A percentile compares a stretch with the other conserved stretches of the same genome.
Evolutionary conservation across 2,797 vertebrate genomes (phyloP).

Genomic region (Tinamus major): DNA sequence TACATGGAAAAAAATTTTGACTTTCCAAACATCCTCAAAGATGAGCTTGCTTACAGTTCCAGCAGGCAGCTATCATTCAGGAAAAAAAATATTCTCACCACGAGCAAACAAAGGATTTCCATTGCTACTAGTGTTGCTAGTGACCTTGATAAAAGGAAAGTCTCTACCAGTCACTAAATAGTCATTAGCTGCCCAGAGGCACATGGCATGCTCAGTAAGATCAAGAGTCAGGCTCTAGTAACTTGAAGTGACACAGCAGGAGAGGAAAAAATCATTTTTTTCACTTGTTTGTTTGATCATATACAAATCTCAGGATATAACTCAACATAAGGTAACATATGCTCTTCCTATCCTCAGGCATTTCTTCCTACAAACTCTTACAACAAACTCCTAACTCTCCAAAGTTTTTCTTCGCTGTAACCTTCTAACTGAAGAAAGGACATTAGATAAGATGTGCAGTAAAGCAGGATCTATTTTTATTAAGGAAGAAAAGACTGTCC

Average conservation of each 20-base stretch:
- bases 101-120: background rate
- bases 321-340: background rate
- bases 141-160: background rate
- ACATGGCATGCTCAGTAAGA: background rate
- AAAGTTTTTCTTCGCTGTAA: background rate
- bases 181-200: background rate
- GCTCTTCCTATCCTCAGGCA: background rate
- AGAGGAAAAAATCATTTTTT: background rate
- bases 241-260: background rate
- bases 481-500: background rate
- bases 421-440: background rate
- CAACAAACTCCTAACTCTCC: background rate
- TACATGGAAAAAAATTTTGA: background rate
- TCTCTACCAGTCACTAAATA: background rate
- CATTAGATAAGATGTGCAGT: background rate
- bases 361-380: background rate
- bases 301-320: background rate
- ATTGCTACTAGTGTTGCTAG: background rate
- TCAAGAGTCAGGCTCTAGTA: background rate
- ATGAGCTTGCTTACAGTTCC: background rate
- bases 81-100: background rate
- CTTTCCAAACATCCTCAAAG: background rate
- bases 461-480: background rate
- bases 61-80: fast-evolving
- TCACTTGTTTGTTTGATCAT: background rate